These are phyloP conservation scores for Dasysyrphus tricinctus DNA, from an alignment of 2,888 invertebrate species.

Conservation along the genomic window DNA sequence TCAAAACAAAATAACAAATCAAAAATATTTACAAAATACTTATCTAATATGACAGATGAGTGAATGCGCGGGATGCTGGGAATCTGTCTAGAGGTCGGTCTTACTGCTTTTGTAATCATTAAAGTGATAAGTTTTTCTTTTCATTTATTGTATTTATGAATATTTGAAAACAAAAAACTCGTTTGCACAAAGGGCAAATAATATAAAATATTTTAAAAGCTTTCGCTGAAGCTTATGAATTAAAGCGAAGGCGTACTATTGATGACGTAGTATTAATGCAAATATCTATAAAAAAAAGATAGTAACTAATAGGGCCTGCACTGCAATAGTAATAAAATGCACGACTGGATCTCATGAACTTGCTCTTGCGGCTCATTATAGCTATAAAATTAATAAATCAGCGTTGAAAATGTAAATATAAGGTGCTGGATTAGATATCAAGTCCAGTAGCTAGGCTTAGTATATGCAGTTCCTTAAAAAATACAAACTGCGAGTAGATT, in stretches of 20 bases:
- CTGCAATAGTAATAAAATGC: too few species aligned
- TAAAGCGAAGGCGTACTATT: neutral
- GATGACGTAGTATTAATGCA: neutral
- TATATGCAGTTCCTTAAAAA: too few species aligned
- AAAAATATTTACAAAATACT: constrained; percentile 15
- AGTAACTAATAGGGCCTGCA: neutral
- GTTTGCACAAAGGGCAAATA: neutral
- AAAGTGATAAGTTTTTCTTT: constrained; percentile 5
- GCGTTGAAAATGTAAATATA: too few species aligned
- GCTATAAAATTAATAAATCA: too few species aligned
- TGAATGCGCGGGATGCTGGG: neutral
- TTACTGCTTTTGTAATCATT: constrained; percentile 19
- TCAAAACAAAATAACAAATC: constrained; percentile 9
- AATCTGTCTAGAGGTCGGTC: constrained; percentile 22
- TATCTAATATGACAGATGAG: constrained; percentile 4
- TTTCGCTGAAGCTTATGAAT: neutral
- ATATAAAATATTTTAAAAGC: neutral
- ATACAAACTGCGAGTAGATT: too few species aligned
- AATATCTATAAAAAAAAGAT: neutral
- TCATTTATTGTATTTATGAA: neutral
- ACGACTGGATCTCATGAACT: too few species aligned
- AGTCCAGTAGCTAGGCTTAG: too few species aligned
- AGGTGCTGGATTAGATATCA: too few species aligned
- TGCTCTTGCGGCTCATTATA: too few species aligned
- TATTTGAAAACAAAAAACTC: neutral